These are phyloP conservation scores for Rhagophthalmus giganteus DNA, from an alignment of 2,888 invertebrate species.

Conservation along the genomic window DNA sequence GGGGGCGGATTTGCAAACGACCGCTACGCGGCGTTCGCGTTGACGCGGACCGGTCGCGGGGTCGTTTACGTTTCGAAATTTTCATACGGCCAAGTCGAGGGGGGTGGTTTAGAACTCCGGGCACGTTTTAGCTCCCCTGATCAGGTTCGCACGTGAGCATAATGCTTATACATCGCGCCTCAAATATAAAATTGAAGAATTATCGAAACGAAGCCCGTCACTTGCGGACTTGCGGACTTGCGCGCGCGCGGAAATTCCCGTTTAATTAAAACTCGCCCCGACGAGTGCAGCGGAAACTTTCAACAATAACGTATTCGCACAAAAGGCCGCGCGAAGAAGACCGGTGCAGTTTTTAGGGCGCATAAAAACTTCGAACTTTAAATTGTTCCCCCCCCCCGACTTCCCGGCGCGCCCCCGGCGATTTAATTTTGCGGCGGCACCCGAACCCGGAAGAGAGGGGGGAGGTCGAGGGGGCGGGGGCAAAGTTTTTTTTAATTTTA, in stretches of 20 bases:
- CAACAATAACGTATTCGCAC: conserved; percentile 2
- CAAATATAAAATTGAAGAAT: conserved; percentile 25
- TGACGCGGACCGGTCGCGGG: conserved; percentile 19
- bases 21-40: conserved; percentile 6
- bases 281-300: conserved; percentile 3
- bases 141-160: conserved; percentile 29
- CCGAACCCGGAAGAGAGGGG: too few species aligned
- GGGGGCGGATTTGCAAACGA: conserved; percentile 3
- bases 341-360: neutral
- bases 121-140: conserved; percentile 28
- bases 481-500: too few species aligned
- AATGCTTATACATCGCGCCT: conserved; percentile 26
- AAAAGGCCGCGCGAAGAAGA: neutral
- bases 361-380: neutral
- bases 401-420: neutral
- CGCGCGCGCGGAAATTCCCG: neutral
- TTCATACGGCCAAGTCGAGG: conserved; percentile 19
- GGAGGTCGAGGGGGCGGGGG: too few species aligned
- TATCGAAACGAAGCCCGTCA: conserved; percentile 7
- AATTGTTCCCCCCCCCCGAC: neutral
- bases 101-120: conserved; percentile 7
- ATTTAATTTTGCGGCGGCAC: neutral
- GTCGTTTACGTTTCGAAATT: conserved; percentile 25
- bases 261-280: conserved; percentile 5
- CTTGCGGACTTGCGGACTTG: neutral